A percentile compares a stretch with the other conserved stretches of the same genome.
These are phyloP conservation scores for Antennarius striatus DNA, from an alignment of 2,113 vertebrate species.

Conservation along the genomic window DNA sequence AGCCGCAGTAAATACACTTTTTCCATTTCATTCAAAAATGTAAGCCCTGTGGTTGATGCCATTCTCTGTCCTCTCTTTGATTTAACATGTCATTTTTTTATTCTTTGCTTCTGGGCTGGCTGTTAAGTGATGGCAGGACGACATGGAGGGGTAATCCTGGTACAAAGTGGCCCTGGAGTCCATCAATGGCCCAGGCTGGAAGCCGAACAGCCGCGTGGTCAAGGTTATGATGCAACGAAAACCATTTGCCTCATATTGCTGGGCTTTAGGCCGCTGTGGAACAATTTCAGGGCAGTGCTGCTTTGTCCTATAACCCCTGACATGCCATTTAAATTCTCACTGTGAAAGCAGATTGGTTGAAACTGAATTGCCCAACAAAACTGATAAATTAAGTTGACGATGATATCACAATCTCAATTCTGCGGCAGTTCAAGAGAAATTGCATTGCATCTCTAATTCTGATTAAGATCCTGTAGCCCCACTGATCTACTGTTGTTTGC, in stretches of 20 bases:
- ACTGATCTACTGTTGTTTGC: constrained; percentile 34
- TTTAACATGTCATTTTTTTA: constrained; percentile 77
- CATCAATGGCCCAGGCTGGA: constrained; percentile 58
- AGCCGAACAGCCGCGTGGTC: constrained; percentile 63
- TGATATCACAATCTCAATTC: background rate
- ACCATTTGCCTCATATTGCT: constrained; percentile 64
- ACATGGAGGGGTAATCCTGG: constrained; percentile 60
- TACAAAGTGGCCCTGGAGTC: constrained; percentile 73
- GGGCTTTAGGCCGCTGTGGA: constrained; percentile 36
- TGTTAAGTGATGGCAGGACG: constrained; percentile 49
- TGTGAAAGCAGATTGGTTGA: constrained; percentile 41
- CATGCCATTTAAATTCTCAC: constrained; percentile 56
- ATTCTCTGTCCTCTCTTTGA: constrained; percentile 69
- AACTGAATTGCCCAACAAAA: constrained; percentile 16
- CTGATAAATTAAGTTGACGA: constrained; percentile 8
- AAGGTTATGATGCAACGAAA: constrained; percentile 74
- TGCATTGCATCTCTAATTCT: constrained; percentile 1
- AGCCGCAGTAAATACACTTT: constrained; percentile 66
- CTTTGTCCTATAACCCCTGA: constrained; percentile 41
- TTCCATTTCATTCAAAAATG: constrained; percentile 60
- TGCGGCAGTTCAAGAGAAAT: constrained; percentile 9
- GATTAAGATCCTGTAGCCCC: constrained; percentile 39
- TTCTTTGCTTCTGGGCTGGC: constrained; percentile 59
- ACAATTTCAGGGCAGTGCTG: constrained; percentile 45
- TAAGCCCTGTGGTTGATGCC: constrained; percentile 62